phyloP scores from a whole-genome alignment of 2,797 vertebrate species.

The Martes flavigula region DNA sequence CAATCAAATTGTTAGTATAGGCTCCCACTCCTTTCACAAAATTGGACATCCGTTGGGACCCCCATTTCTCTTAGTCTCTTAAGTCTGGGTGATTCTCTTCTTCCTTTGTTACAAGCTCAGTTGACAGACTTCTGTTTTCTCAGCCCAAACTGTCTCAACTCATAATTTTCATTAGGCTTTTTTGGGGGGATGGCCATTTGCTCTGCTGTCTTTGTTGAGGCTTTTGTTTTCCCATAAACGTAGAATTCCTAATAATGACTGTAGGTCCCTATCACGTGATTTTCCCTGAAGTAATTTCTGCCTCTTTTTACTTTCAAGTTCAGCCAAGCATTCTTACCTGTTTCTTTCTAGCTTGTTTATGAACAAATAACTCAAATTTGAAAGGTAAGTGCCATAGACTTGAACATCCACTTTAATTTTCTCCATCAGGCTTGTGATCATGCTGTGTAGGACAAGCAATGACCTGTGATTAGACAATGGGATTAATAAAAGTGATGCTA shows the following conservation, averaged over 20 bases:
- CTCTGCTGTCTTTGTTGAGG: neutral
- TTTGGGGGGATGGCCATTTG: neutral
- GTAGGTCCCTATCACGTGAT: neutral
- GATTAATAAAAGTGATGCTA: neutral
- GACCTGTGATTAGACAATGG: neutral
- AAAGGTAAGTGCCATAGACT: neutral
- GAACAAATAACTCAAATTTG: constrained; percentile 43
- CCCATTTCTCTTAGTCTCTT: neutral
- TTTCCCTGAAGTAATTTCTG: constrained; percentile 21
- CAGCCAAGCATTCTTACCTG: neutral
- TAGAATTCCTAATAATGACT: neutral
- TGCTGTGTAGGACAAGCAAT: neutral
- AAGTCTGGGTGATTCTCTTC: neutral
- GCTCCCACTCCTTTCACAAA: neutral
- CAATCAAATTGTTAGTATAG: neutral
- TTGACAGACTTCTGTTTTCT: neutral
- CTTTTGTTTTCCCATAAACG: neutral
- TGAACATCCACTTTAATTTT: neutral
- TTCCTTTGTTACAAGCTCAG: neutral
- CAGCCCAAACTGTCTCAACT: neutral
- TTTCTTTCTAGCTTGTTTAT: neutral
- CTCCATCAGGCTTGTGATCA: neutral
- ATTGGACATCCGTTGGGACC: neutral
- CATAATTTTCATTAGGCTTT: neutral
- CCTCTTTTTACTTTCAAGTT: neutral